Evolutionary conservation across 53 echinoderm and acorn worm species (phyloP), one percentile per base, ranked within the genome.

Genomic region (Temnopleurus reevesii): DNA sequence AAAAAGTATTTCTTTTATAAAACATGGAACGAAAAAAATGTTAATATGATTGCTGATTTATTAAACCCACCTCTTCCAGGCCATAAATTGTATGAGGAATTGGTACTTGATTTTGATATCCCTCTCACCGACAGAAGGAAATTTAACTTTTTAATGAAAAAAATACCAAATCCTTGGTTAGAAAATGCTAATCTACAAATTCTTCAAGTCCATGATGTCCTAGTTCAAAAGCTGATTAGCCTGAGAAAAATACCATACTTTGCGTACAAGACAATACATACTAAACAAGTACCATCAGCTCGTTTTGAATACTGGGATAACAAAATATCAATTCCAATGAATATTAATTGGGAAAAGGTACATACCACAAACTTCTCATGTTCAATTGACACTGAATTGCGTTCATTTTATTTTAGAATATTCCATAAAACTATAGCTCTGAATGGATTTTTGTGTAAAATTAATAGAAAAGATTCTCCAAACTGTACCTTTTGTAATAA

Each of bases 41-140:
- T 84, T 33, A 30, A 13, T 30, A 55, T 38, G 4, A 45, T 86
- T 12, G 38, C 59, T 60, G 86, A 86, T 35, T 44, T 61, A 43
- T 61, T 61, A 17, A 86, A 86, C 63, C 86, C 86, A 8, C 86
- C 61, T 13, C 46, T 45, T 58, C 86, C 64, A 44, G 61, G 86
- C 43, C 41, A 43, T 41, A 86, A 86, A 61, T 28, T 86, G 5
- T 59, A 61, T 86, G 45, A 86, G 38, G 86, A 86, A 24, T 27
- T 86, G 19, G 43, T 41, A 28, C 19, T 86, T 18, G 59, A 86
- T 59, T 77, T 77, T 76, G 27, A 27, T 19, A 26, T 76, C 46
- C 71, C 27, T n/a, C 27, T 2, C 18, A 19, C 1, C 26, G 81
- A 79, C 45, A 81, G 77, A 38, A 80, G 18, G 34, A 58, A 81